Evolutionary conservation across 2,113 vertebrate species (phyloP).

Genomic region (Scophthalmus maximus): DNA sequence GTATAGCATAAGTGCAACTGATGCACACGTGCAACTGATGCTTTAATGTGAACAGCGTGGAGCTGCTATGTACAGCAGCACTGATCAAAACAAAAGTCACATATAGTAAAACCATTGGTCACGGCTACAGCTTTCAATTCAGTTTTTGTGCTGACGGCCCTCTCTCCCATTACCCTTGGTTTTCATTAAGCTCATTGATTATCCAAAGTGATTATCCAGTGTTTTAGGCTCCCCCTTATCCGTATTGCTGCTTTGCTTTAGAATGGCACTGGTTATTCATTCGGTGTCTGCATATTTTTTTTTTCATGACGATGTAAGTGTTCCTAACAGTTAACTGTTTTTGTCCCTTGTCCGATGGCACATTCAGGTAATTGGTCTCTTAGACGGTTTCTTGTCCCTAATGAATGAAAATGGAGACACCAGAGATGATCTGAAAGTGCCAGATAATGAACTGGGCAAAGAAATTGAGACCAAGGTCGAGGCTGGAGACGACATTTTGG

Average conservation of each 20-base stretch:
- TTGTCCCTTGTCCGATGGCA: not conserved
- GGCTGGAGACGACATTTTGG: conserved; percentile 66
- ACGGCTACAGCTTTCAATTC: not conserved
- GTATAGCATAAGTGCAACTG: too few species aligned
- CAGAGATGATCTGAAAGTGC: conserved; percentile 91
- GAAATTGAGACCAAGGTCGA: conserved; percentile 87
- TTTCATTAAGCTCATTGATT: too few species aligned
- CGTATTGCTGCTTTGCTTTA: not conserved
- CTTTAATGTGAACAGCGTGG: too few species aligned
- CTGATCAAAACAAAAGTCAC: not conserved
- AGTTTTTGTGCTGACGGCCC: not conserved
- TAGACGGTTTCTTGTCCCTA: conserved; percentile 89
- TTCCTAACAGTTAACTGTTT: not conserved
- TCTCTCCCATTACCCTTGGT: too few species aligned
- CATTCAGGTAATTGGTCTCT: conserved; percentile 85
- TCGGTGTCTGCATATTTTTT: not conserved
- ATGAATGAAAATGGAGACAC: conserved; percentile 87
- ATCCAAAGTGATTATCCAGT: too few species aligned
- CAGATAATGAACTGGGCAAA: conserved; percentile 89
- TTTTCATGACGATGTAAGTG: not conserved
- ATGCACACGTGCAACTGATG: too few species aligned
- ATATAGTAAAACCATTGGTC: not conserved
- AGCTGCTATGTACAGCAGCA: not conserved
- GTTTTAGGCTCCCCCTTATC: too few species aligned
- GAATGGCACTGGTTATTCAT: not conserved